Conservation (phyloP, 2,113 vertebrate species). For the Felis chaus region DNA sequence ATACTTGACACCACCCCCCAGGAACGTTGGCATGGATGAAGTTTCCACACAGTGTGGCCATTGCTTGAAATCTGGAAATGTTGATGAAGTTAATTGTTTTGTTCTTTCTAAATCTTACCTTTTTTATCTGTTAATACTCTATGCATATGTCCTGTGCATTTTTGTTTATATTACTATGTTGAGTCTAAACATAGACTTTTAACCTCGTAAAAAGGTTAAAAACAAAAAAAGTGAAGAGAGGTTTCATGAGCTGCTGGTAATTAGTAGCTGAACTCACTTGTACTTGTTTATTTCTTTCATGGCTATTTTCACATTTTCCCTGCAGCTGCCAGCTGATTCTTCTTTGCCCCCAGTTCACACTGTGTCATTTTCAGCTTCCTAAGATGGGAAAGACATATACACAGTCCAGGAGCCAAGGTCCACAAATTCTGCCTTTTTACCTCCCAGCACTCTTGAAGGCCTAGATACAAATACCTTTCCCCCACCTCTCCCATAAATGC, state of each 20-base stretch:
- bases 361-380: conserved; percentile 93
- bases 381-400: not conserved
- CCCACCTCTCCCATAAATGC: too few species aligned
- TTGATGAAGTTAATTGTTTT: too few species aligned
- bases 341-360: conserved; percentile 89
- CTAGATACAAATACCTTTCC: too few species aligned
- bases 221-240: not conserved
- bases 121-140: not conserved
- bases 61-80: too few species aligned
- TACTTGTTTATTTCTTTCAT: conserved; percentile 87
- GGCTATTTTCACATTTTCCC: conserved; percentile 87
- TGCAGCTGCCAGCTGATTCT: conserved; percentile 88
- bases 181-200: not conserved
- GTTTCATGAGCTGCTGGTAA: not conserved
- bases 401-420: too few species aligned
- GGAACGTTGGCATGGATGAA: too few species aligned
- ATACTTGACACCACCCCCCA: too few species aligned
- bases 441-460: not conserved
- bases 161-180: not conserved
- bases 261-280: conserved; percentile 78
- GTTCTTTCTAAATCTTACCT: not conserved
- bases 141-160: not conserved
- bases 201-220: not conserved
- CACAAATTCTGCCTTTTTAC: not conserved
- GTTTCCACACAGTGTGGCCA: too few species aligned